Conservation (phyloP, 53 echinoderm and acorn worm genomes). For the Arbacia lixula region DNA sequence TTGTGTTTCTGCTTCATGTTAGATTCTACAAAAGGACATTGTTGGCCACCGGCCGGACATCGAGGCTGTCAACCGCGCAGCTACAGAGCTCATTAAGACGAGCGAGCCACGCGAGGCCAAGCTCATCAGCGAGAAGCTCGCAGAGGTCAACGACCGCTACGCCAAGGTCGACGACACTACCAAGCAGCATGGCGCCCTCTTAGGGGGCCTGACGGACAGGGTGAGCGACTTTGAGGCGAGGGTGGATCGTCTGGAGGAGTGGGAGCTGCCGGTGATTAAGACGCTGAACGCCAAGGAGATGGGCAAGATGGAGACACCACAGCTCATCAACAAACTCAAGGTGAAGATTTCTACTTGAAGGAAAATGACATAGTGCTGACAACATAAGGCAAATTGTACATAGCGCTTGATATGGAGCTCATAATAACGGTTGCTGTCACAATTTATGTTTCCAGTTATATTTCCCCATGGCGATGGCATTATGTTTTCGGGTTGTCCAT, state of each 20-base stretch:
- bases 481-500: too few species aligned
- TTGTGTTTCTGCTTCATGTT: too few species aligned
- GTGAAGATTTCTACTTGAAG: too few species aligned
- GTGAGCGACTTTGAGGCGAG: slow-evolving; percentile 81
- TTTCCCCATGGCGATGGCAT: too few species aligned
- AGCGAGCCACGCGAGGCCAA: slow-evolving; percentile 82
- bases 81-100: slow-evolving; percentile 76
- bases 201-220: slow-evolving; percentile 64
- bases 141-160: slow-evolving; percentile 83
- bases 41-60: slow-evolving; percentile 82
- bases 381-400: too few species aligned
- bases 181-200: slow-evolving; percentile 61
- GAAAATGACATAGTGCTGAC: too few species aligned
- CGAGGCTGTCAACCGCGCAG: slow-evolving; percentile 78
- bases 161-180: slow-evolving; percentile 63
- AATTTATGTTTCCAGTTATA: too few species aligned
- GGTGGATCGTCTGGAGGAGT: slow-evolving; percentile 84
- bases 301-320: slow-evolving; percentile 67
- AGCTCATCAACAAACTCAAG: slow-evolving; percentile 76
- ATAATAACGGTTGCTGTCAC: too few species aligned
- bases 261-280: slow-evolving; percentile 78
- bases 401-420: too few species aligned
- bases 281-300: slow-evolving; percentile 73
- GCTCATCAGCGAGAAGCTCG: slow-evolving; percentile 74
- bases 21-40: slow-evolving; percentile 86